phyloP scores from a whole-genome alignment of 2,113 vertebrate genomes.

The Herpetotheres cachinnans region DNA sequence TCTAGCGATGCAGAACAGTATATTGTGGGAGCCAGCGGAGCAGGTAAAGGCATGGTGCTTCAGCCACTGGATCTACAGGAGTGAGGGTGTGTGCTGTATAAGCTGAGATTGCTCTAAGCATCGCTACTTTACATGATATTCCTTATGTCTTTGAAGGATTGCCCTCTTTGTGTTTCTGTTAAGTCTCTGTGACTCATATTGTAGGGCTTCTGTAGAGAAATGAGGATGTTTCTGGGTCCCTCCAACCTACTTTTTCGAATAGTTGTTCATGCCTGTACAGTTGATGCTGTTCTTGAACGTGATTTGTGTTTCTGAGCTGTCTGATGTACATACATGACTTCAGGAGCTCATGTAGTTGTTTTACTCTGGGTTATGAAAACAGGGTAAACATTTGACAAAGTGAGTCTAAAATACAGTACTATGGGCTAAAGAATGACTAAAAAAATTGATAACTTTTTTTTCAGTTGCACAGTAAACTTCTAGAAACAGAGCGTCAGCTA shows the following conservation, averaged over 20 bases:
- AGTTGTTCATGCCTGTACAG: background rate
- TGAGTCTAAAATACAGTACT: background rate
- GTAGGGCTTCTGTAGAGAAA: background rate
- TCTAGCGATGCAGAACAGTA: background rate
- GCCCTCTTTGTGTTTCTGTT: background rate
- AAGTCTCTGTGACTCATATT: background rate
- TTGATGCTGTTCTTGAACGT: background rate
- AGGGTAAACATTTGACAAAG: background rate
- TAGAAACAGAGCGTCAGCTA: conserved; percentile 92
- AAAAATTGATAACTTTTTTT: background rate
- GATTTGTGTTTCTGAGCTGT: background rate
- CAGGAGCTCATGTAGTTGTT: background rate
- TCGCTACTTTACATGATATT: background rate
- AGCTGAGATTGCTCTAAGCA: background rate
- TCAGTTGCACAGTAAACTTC: conserved; percentile 90
- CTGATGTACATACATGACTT: background rate
- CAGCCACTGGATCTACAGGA: background rate
- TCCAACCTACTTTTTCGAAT: background rate
- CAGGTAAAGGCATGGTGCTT: background rate
- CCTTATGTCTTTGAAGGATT: background rate
- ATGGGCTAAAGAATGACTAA: background rate
- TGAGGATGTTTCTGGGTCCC: background rate
- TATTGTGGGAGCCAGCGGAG: background rate
- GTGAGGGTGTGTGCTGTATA: background rate
- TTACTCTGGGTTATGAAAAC: background rate